Evolutionary conservation across 2,888 invertebrate species (phyloP), one percentile per base, ranked within the genome.

Genomic region (Papilio gigon): DNA sequence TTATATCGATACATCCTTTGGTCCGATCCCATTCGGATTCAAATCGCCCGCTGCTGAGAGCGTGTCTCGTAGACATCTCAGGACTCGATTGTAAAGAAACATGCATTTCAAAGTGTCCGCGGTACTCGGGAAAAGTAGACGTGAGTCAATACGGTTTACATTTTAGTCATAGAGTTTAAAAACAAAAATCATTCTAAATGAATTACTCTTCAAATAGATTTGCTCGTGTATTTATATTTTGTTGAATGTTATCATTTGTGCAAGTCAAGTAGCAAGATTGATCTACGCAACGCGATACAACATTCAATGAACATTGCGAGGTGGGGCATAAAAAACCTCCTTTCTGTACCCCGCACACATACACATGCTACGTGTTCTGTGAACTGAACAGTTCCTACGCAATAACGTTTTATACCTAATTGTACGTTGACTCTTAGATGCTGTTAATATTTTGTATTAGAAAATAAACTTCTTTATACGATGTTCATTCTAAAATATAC

Each of bases 291-390:
- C 78, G 78, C 80, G 85, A 86, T 86, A 85, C 81, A 78, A 83
- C 84, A 89, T 90, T 90, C 88, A 90, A 90, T 91, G 89, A 87
- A 87, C 87, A 86, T 83, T 78, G 84, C 83, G 84, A 82, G 85
- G 82, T 78, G 76, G 76, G 77, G 82, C 86, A 89, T 88, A 89
- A 91, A 90, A 90, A 90, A 83, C 80, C 79, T 75, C 76, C 76
- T 72, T 84, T 90, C 86, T 80, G 79, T 80, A 91, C 84, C 85
- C 90, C 70, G 71, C 74, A 73, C 86, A 80, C 88, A 84, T 83
- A 75, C 76, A 70, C 77, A 75, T 73, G 71, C 75, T 78, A 90
- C 90, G 90, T 90, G 89, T 84, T 75, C 72, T 50, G 82, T 76
- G 76, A 78, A 74, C 80, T 80, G 87, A 88, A 83, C 80, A 83